Evolutionary conservation across 2,888 invertebrate genomes (phyloP), one percentile per base, ranked within the genome.

Genomic region (Dione vanillae): DNA sequence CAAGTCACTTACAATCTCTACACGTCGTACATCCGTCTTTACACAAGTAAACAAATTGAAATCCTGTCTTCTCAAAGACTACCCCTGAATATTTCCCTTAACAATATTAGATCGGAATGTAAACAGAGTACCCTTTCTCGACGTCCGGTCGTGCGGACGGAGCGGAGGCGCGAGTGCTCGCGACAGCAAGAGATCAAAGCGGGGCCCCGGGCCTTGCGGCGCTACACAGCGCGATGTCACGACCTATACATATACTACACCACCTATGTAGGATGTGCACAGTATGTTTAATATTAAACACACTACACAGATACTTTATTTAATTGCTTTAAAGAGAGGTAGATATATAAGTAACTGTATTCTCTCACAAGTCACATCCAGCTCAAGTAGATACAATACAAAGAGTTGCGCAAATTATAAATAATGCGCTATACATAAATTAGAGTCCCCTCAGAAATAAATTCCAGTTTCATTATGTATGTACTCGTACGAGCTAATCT

Each of bases 21-120:
- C 37, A 56, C 37, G 56, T 16, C 5, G 40, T 19, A 40, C 56
- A 11, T 58, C 20, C 19, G 19, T 11, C 8, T 14, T 16, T 40
- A 64, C 35, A 51, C 51, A 51, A 64, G 37, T 49, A 64, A 64
- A 64, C 51, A 64, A 47, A 64, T 51, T 64, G 49, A 64, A 49
- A 64, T 64, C 64, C 19, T 40, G 64, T 64, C 47, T 49, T 64
- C 47, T 49, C 40, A 19, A 51, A 64, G 20, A 49, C 47, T 40
- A 40, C 47, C 64, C 47, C 37, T 16, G 62, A 54, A 69, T 62
- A 61, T 68, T 62, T 41, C 52, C 62, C 45, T 62, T 74, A 72
- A 69, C 72, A 65, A 72, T 69, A 74, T 72, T 69, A 69, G 72
- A 69, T 47, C 41, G 74, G 54, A 74, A 69, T 52, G 69, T 69